Percentiles rank a stretch among this genome's conserved stretches.
These are phyloP conservation scores for Lampris megalopsis DNA, from an alignment of 2,113 vertebrate species.

Conservation along the genomic window DNA sequence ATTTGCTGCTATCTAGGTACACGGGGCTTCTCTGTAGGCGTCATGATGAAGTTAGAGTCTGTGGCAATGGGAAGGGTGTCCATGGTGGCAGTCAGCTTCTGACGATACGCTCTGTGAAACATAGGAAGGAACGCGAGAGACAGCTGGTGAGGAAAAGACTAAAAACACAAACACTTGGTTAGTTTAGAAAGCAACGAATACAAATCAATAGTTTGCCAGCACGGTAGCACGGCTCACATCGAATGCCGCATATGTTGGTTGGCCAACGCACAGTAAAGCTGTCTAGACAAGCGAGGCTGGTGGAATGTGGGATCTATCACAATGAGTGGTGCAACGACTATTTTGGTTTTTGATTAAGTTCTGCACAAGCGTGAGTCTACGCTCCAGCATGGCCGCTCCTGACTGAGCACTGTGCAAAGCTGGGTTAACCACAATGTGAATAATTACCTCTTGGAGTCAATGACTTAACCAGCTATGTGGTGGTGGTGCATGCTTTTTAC, in stretches of 20 bases:
- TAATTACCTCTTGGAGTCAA: not conserved
- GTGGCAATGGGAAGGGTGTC: slow-evolving; percentile 56
- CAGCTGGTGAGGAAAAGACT: not conserved
- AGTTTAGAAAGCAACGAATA: slow-evolving; percentile 46
- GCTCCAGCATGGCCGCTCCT: not conserved
- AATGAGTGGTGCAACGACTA: no score
- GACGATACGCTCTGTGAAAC: slow-evolving; percentile 82
- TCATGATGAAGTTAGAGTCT: slow-evolving; percentile 68
- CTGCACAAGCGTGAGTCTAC: not conserved
- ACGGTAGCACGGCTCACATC: not conserved
- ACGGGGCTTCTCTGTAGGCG: slow-evolving; percentile 59
- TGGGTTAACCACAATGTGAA: not conserved
- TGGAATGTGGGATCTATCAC: no score
- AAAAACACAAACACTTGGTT: not conserved
- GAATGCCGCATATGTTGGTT: slow-evolving; percentile 25
- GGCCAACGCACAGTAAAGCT: slow-evolving; percentile 22
- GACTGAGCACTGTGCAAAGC: not conserved
- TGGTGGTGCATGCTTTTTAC: no score
- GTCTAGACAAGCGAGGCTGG: not conserved
- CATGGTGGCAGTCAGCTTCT: slow-evolving; percentile 79
- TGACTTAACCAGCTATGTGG: not conserved
- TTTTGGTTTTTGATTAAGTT: not conserved
- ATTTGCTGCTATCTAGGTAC: slow-evolving; percentile 81
- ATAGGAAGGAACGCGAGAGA: slow-evolving; percentile 20
- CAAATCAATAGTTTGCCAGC: not conserved